Base-by-base conservation (phyloP, 2,797 vertebrate species). In the Acipenser oxyrinchus region DNA sequence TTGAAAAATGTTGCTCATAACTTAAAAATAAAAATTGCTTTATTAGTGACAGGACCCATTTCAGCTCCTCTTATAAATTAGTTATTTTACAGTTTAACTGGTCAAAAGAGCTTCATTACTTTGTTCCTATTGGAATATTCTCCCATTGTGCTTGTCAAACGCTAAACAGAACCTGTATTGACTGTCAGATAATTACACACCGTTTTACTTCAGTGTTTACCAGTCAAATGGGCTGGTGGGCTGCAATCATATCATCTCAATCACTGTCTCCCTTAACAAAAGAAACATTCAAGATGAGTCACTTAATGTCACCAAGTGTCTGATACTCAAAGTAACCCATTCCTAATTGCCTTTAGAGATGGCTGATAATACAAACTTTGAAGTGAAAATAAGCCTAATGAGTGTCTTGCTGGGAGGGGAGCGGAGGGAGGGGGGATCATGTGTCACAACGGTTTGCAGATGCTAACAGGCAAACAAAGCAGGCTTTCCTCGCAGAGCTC, bases 161-260 rank as follows among this genome's bases (percentile, higher is more conserved):
- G 87, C 88, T 89, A 89, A 86, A 91, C 88, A 89, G 90, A 88
- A 90, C 88, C 87, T 89, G 90, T 91, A 92, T 93, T 93, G 91
- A 94, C 90, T 91, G 88, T 90, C 88, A 90, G 86, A 92, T 93
- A 93, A 94, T 93, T 93, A 93, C 91, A 90, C 89, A 91, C 89
- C 84, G 81, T 92, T 93, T 93, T 90, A 88, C 88, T 90, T 85
- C 85, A 85, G 88, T 90, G 87, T 91, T 92, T 91, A 92, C 90
- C 90, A 92, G 89, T 93, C 88, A 90, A 91, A 91, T 85, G 84
- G 87, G 85, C 84, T 83, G 85, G 86, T 86, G 84, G 80, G 82
- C 86, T 77, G 80, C 84, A 82, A 84, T 87, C 84, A 82, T 86
- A 86, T 91, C 87, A 88, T 85, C 89, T 93, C 90, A 88, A 92